Conservation (phyloP, 1,140 invertebrate species). For the Diabrotica undecimpunctata region DNA sequence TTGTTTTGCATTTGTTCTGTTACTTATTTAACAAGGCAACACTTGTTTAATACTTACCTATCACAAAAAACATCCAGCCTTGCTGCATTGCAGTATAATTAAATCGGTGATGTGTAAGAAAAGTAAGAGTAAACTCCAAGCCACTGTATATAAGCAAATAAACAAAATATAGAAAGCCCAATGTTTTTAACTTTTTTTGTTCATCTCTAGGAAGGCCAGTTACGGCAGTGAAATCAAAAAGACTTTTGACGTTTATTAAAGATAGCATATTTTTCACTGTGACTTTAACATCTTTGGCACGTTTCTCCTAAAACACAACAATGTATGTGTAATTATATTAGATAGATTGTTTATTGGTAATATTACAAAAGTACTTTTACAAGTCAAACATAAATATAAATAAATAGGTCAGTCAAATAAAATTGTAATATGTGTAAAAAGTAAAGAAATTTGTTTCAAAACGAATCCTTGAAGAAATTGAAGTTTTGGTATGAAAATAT, state of each 20-base stretch:
- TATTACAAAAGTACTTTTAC: too few relatives aligned
- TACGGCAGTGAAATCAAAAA: conserved; percentile 62
- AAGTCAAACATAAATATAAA: too few relatives aligned
- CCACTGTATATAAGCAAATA: conserved; percentile 97
- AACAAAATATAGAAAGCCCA: conserved; percentile 88
- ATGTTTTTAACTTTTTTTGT: conserved; percentile 60
- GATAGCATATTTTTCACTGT: conserved; percentile 69
- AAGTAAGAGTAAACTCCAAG: conserved; percentile 96
- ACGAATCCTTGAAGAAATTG: too few relatives aligned
- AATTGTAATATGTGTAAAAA: too few relatives aligned
- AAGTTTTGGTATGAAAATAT: too few relatives aligned
- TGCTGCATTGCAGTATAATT: conserved; percentile 92
- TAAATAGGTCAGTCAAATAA: too few relatives aligned
- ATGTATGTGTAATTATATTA: too few relatives aligned
- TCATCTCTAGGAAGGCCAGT: conserved; percentile 57
- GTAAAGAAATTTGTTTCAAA: conserved; percentile 4
- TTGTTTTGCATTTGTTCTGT: too few relatives aligned
- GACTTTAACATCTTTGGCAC: conserved; percentile 56
- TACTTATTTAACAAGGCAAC: too few relatives aligned
- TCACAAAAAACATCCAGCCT: conserved; percentile 95
- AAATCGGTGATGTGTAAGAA: conserved; percentile 92
- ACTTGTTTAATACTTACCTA: conserved; percentile 58
- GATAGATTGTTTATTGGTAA: too few relatives aligned
- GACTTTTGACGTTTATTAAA: conserved; percentile 58
- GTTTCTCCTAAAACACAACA: conserved; percentile 57